These are phyloP conservation scores for Agapetus fuscipes DNA, from an alignment of 2,888 invertebrate genomes.

Conservation along the genomic window DNA sequence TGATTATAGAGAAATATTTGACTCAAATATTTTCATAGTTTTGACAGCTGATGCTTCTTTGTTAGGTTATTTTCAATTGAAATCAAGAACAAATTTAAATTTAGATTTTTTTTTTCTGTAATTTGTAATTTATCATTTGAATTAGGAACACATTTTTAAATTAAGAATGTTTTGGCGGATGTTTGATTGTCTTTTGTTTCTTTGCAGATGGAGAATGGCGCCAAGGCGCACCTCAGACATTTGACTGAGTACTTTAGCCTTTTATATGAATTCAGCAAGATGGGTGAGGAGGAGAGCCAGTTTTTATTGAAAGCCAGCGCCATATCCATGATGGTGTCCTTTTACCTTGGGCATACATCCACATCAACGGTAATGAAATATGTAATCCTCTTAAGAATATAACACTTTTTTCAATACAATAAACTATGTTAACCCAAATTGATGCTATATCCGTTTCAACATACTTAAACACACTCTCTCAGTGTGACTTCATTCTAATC, in stretches of 20 bases:
- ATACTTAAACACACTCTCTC: no score
- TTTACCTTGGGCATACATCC: conserved; percentile 79
- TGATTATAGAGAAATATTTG: no score
- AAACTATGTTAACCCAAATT: no score
- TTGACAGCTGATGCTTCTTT: no score
- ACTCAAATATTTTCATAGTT: no score
- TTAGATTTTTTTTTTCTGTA: no score
- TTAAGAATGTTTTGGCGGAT: neutral
- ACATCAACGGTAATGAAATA: conserved; percentile 17
- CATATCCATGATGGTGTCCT: conserved; percentile 83
- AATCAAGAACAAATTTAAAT: no score
- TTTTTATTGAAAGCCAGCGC: conserved; percentile 81
- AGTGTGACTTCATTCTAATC: conserved; percentile 28
- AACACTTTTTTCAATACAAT: no score
- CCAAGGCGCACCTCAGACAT: conserved; percentile 76
- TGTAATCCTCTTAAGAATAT: neutral
- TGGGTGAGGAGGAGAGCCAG: conserved; percentile 88
- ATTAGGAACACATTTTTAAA: no score
- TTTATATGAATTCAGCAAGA: conserved; percentile 86
- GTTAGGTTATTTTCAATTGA: no score
- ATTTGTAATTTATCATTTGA: no score
- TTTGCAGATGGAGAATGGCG: conserved; percentile 71
- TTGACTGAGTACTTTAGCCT: conserved; percentile 89
- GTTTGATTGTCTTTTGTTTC: conserved; percentile 1
- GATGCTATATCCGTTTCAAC: no score